Conservation (phyloP, 2,797 vertebrate genomes). For the Tiaroga cobitis region DNA sequence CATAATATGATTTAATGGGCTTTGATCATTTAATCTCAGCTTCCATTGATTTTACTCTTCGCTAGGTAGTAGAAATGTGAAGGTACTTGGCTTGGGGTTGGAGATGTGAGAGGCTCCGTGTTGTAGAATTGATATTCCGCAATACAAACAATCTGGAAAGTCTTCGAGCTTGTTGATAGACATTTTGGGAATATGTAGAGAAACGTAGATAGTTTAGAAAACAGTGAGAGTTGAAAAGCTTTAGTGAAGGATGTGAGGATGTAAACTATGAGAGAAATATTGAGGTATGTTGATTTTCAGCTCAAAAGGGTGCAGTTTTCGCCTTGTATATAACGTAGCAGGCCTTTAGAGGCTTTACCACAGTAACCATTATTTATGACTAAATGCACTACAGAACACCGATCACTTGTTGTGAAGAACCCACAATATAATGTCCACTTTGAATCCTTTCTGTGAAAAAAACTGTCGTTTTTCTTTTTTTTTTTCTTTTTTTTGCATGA, state of each 20-base stretch:
- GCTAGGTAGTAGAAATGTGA: slow-evolving; percentile 21
- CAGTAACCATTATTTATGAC: slow-evolving; percentile 61
- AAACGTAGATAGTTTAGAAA: slow-evolving; percentile 1
- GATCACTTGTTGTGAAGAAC: slow-evolving; percentile 40
- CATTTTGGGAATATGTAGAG: slow-evolving; percentile 30
- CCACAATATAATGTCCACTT: slow-evolving; percentile 51
- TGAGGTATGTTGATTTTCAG: slow-evolving; percentile 35
- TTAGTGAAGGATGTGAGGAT: slow-evolving; percentile 8
- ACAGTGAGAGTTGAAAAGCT: slow-evolving; percentile 6
- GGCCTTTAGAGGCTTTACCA: slow-evolving; percentile 53
- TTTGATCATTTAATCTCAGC: slow-evolving; percentile 29
- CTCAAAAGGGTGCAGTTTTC: slow-evolving; percentile 43
- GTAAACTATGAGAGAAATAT: neutral
- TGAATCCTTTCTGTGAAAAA: slow-evolving; percentile 43
- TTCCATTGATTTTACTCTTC: slow-evolving; percentile 10
- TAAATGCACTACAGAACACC: slow-evolving; percentile 52
- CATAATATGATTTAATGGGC: slow-evolving; percentile 27
- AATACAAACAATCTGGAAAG: slow-evolving; percentile 17
- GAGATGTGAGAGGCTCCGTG: neutral
- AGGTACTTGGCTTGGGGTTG: slow-evolving; percentile 40
- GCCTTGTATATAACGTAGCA: slow-evolving; percentile 58
- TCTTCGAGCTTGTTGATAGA: slow-evolving; percentile 22
- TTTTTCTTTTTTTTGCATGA: slow-evolving; percentile 55
- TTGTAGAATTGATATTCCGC: slow-evolving; percentile 21
- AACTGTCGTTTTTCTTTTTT: slow-evolving; percentile 18